Evolutionary conservation across 2,888 invertebrate species (phyloP), one percentile per base, ranked within the genome.

Genomic region (Plagodis pulveraria): DNA sequence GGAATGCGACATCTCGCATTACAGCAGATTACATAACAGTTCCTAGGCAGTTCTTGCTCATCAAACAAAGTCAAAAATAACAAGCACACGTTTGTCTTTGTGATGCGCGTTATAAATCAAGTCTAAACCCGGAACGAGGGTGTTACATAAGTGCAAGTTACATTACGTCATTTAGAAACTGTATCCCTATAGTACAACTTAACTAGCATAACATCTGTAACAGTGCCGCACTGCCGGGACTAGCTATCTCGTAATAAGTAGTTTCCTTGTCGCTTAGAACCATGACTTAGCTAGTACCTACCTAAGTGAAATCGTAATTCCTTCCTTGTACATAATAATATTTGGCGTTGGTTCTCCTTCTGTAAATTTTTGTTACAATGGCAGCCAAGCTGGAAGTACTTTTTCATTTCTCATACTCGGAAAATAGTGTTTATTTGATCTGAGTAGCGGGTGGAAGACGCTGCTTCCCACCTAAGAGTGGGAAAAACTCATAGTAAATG

Each of bases 81-180:
- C 47, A 35, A 43, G 42, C 33, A 44, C 12, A 49, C 53, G 46
- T 50, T 56, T 38, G 45, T 53, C 49, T 53, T 36, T 41, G 33
- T 49, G 49, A 22, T 10, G 5, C 5, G 42, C 42, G 12, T 9
- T 47, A 48, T 58, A 53, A 65, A 62, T 62, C 51, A 56, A 63
- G 69, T 62, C 62, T 71, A 71, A 64, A 64, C 72, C 72, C 74
- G 74, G 74, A 77, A 77, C 67, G 63, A 22, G 22, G 11, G 47
- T 5, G 40, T 80, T 74, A 64, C 61, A 59, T 62, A 74, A 77
- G 69, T 71, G 66, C 49, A 43, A 40, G 62, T 74, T 77, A 72
- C 61, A 62, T 74, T 77, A 72, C 61, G 48, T 75, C 56, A 73
- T 7, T n/a, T 61, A 60, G 67, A 64, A 66, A 72, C 70, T 66